Conservation (phyloP, 2,113 vertebrate genomes). For the Brienomyrus longianalis region DNA sequence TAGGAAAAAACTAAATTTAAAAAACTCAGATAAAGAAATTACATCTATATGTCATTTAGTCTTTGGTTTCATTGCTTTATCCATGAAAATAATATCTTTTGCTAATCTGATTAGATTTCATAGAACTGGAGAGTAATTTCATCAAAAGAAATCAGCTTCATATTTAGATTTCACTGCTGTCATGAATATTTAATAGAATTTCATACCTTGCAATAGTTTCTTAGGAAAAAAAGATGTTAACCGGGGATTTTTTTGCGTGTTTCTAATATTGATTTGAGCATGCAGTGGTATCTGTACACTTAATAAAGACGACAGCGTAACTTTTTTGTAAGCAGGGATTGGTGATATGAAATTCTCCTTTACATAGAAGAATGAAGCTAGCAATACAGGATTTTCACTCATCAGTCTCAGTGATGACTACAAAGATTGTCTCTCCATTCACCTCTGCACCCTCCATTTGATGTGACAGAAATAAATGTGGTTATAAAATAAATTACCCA, state of each 20-base stretch:
- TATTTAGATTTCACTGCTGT: not conserved
- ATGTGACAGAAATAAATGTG: not conserved
- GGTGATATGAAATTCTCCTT: not conserved
- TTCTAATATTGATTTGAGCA: not conserved
- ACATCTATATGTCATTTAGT: not conserved
- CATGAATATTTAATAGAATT: not conserved
- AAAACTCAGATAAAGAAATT: not conserved
- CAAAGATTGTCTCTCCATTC: not conserved
- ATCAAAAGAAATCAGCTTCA: not conserved
- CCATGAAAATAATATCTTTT: not conserved
- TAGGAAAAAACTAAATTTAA: not conserved
- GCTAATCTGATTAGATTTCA: not conserved
- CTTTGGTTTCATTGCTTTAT: not conserved
- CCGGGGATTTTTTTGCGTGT: not conserved
- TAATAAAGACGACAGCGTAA: not conserved
- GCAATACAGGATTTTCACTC: not conserved
- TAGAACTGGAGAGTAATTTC: not conserved
- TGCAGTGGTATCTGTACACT: not conserved
- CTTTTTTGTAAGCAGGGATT: not conserved
- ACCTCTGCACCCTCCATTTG: not conserved
- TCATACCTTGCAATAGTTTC: not conserved
- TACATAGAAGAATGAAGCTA: not conserved
- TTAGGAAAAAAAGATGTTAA: not conserved
- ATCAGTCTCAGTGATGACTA: not conserved
- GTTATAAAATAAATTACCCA: not conserved